Evolutionary conservation across 2,113 vertebrate genomes (phyloP), one percentile per base, ranked within the genome.

Genomic region (Calyptomena viridis): DNA sequence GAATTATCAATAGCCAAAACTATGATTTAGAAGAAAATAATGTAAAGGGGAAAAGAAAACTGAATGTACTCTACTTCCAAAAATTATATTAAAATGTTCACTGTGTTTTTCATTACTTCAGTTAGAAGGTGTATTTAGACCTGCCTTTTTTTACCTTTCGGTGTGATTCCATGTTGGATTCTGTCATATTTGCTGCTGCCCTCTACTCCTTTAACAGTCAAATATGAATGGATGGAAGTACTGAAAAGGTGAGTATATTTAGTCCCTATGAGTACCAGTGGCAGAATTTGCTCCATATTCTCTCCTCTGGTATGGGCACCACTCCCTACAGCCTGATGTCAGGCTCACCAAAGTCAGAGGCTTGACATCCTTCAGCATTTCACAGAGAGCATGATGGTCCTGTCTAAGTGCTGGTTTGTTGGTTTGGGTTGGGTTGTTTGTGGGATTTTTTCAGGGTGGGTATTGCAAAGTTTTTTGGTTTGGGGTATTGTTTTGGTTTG

Each of bases 1-100:
- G 89, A 93, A 86, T 95, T 96, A 95, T 88, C 84, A 84, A 91
- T 94, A 88, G 72, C 82, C 24, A 81, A 50, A 92, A 56, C 47
- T 81, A 23, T 80, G 60, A 91, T 88, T 94, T 91, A 68, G 75
- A 68, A 64, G 49, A 50, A 27, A 86, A 84, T 81, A 93, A 27
- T 9, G 22, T 25, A 82, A 91, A 83, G 1, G 6, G 62, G 6
- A 71, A 58, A 87, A 86, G 37, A 50, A 71, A 89, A 75, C 80
- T 39, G 17, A 82, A 73, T 40, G 84, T 58, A 33, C 11, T 87
- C 49, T 44, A 30, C 24, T 24, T 47, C 9, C 2, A 90, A 87
- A 89, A 92, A 56, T 68, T 1, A 53, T 27, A 47, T 14, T 11
- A 87, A 67, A 33, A 31, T 50, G 52, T 80, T 79, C 44, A 90